These are phyloP conservation scores for Mastomys natalensis DNA, from an alignment of 2,113 vertebrate genomes.

Conservation along the genomic window DNA sequence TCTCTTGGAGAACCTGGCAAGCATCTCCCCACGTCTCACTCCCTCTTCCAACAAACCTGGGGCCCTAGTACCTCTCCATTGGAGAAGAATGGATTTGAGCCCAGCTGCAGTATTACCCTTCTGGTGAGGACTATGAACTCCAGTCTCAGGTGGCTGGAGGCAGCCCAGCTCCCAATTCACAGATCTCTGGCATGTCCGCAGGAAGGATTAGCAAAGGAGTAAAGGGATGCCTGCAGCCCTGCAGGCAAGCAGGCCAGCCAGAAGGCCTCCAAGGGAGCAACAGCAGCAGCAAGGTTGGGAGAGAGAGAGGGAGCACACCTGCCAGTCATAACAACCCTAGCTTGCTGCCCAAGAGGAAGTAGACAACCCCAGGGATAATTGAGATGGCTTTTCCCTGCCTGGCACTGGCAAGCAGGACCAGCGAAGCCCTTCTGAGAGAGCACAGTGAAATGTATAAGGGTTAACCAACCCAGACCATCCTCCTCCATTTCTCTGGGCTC, in stretches of 20 bases:
- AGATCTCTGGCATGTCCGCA: not conserved
- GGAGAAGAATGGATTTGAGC: not conserved
- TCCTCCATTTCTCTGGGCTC: not conserved
- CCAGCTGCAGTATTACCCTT: rapidly evolving
- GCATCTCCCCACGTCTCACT: not conserved
- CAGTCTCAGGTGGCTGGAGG: not conserved
- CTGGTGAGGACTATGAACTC: not conserved
- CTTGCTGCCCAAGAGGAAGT: not conserved
- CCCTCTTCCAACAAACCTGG: not conserved
- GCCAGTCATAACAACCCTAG: not conserved
- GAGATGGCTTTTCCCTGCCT: not conserved
- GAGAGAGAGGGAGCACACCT: not conserved
- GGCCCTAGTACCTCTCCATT: not conserved
- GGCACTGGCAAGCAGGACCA: not conserved
- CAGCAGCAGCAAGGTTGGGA: not conserved
- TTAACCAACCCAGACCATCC: too few relatives aligned
- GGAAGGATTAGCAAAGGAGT: constrained; percentile 45
- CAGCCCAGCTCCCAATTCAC: not conserved
- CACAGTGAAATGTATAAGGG: not conserved
- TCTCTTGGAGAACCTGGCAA: not conserved
- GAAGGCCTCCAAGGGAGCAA: not conserved
- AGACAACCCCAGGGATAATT: not conserved
- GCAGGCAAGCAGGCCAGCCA: not conserved
- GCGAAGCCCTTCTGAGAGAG: not conserved
- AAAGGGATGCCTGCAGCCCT: not conserved